These are phyloP conservation scores for Vidua chalybeata DNA, from an alignment of 2,113 vertebrate species.

Conservation along the genomic window DNA sequence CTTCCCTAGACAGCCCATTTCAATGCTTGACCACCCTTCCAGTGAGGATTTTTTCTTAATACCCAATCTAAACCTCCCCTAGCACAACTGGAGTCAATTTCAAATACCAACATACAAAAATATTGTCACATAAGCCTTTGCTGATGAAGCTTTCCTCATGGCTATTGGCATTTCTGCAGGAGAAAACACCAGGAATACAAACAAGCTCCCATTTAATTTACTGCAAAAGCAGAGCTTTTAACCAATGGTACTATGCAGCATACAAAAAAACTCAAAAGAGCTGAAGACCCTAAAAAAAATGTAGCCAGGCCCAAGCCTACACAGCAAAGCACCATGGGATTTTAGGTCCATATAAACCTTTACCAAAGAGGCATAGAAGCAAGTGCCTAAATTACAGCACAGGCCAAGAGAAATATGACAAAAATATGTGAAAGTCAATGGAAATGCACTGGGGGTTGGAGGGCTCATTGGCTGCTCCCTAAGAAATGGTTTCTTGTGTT, in stretches of 20 bases:
- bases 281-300: not conserved
- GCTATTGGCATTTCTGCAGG: not conserved
- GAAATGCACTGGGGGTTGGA: not conserved
- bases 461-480: not conserved
- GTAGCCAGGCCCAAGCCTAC: not conserved
- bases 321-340: not conserved
- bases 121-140: not conserved
- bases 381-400: conserved; percentile 4
- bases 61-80: not conserved
- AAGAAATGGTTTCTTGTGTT: conserved; percentile 17
- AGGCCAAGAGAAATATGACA: conserved; percentile 31
- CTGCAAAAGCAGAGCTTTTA: not conserved
- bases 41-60: not conserved
- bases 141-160: not conserved
- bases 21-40: not conserved
- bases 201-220: not conserved
- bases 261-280: not conserved
- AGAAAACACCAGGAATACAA: not conserved
- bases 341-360: not conserved
- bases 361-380: not conserved
- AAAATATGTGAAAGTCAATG: conserved; percentile 38
- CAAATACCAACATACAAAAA: not conserved
- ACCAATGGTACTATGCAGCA: not conserved
- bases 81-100: not conserved
- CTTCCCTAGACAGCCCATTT: not conserved